Evolutionary conservation across 1,140 invertebrate genomes (phyloP).

Genomic region (Zeugodacus cucurbitae): DNA sequence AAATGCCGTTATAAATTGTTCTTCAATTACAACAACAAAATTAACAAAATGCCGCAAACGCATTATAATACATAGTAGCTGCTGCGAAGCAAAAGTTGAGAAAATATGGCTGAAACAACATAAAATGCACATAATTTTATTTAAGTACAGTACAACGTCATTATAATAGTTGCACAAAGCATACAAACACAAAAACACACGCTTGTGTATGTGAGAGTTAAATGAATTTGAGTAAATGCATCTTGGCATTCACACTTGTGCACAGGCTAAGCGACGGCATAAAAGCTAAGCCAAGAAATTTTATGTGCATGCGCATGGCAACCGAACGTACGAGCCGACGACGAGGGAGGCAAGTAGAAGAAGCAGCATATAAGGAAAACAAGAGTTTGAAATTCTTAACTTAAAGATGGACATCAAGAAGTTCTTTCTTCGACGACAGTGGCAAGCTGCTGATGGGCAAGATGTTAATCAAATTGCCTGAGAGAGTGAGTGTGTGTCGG

Average conservation of each 20-base stretch:
- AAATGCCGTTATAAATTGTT: neutral
- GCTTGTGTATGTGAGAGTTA: neutral
- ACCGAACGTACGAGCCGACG: neutral
- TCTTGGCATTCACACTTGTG: no score
- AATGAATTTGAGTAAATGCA: no score
- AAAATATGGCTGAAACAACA: neutral
- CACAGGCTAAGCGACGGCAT: no score
- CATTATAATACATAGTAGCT: neutral
- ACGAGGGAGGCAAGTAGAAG: no score
- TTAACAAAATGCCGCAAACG: neutral
- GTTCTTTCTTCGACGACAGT: neutral
- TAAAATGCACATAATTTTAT: neutral
- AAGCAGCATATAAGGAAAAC: neutral
- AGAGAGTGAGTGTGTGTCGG: neutral
- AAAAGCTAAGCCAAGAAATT: constrained; percentile 5
- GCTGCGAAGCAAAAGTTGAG: neutral
- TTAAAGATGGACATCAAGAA: neutral
- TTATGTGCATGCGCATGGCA: constrained; percentile 21
- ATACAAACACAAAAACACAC: neutral
- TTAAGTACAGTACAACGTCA: neutral
- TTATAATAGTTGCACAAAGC: neutral
- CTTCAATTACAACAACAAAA: neutral
- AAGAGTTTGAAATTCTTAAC: constrained; percentile 12
- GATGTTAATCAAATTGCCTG: neutral
- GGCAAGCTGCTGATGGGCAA: neutral